Conservation (phyloP, 2,888 invertebrate genomes). For the Tachina fera region DNA sequence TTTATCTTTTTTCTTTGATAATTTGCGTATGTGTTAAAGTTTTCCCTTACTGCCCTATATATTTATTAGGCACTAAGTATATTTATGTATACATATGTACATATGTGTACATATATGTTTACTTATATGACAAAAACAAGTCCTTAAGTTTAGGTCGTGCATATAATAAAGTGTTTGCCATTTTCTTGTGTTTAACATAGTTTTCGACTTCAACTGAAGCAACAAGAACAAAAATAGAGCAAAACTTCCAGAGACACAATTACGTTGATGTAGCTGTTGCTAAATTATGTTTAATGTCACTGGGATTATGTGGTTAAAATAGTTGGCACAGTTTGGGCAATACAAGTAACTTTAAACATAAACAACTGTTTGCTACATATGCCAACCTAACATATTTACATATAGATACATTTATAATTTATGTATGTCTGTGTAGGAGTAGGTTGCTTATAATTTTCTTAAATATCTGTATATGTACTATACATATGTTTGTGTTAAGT, state of each 20-base stretch:
- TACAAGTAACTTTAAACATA: slow-evolving; percentile 54
- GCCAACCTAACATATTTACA: neutral
- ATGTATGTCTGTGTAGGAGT: no score
- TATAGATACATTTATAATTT: neutral
- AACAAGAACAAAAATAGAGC: neutral
- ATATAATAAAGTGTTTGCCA: slow-evolving; percentile 40
- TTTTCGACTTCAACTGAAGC: slow-evolving; percentile 1
- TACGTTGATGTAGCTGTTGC: slow-evolving; percentile 64
- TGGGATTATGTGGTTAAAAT: slow-evolving; percentile 63
- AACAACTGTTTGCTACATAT: slow-evolving; percentile 30
- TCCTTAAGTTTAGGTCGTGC: neutral
- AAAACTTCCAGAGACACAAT: slow-evolving; percentile 35
- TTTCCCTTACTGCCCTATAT: no score
- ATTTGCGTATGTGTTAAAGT: no score
- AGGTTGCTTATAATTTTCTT: no score
- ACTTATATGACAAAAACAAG: neutral
- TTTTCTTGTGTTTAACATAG: slow-evolving; percentile 32
- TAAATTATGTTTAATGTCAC: slow-evolving; percentile 66
- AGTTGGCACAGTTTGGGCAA: slow-evolving; percentile 57
- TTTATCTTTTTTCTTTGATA: no score
- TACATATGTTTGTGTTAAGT: no score
- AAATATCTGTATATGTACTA: no score
- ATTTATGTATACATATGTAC: no score
- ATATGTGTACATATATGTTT: neutral
- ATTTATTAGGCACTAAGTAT: no score